Conservation (phyloP, 1,140 invertebrate species). For the Mercenaria mercenaria region DNA sequence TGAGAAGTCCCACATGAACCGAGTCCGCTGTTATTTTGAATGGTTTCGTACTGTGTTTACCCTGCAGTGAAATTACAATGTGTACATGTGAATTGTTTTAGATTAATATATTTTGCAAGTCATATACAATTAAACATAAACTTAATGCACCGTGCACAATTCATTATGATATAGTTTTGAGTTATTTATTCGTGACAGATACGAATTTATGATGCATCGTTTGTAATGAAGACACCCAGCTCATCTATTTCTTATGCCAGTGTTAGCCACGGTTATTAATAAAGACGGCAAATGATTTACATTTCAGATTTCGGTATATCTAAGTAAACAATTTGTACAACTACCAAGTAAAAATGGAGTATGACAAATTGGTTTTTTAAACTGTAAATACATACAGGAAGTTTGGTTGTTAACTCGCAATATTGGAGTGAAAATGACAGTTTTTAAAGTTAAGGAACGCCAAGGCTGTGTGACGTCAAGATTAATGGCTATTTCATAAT, state of each 20-base stretch:
- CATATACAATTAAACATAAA: not conserved
- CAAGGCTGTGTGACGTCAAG: too few species aligned
- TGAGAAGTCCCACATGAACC: too few species aligned
- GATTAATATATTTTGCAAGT: too few species aligned
- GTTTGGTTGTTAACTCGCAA: not conserved
- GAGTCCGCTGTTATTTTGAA: too few species aligned
- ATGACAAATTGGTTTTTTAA: not conserved
- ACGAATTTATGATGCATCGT: not conserved
- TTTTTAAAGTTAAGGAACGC: not conserved
- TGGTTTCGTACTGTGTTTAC: too few species aligned
- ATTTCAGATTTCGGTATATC: not conserved
- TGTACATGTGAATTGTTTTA: too few species aligned
- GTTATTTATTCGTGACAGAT: slow-evolving; percentile 17
- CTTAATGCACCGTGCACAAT: not conserved
- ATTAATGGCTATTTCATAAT: too few species aligned
- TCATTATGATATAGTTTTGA: not conserved
- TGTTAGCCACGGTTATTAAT: not conserved
- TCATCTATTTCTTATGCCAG: not conserved
- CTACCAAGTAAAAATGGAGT: not conserved
- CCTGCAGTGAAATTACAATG: too few species aligned
- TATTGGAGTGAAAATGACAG: not conserved
- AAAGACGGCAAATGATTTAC: not conserved
- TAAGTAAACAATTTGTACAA: not conserved
- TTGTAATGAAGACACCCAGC: not conserved
- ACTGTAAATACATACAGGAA: not conserved